A percentile compares a stretch with the other conserved stretches of the same genome.
Evolutionary conservation across 2,797 vertebrate genomes (phyloP).

Genomic region (Eupleurogrammus muticus): DNA sequence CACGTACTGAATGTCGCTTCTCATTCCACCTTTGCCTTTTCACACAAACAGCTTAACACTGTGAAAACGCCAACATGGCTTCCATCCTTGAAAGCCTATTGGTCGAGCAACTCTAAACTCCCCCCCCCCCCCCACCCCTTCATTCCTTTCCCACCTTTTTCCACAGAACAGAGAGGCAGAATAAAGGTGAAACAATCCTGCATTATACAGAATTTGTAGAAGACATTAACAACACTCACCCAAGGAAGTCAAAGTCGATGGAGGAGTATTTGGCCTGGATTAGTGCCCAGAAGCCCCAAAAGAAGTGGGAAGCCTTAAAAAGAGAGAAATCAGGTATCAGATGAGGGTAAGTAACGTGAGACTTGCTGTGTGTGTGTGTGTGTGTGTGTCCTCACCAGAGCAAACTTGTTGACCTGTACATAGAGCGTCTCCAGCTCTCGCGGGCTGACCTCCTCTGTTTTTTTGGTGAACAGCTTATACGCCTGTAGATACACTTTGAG

Average conservation of each 20-base stretch:
- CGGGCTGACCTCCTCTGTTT: conserved; percentile 80
- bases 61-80: too few species aligned
- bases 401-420: conserved; percentile 97
- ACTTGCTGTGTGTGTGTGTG: background rate
- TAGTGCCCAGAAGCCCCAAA: conserved; percentile 98
- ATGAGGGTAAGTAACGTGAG: conserved; percentile 5
- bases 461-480: conserved; percentile 86
- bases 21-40: too few species aligned
- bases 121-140: too few species aligned
- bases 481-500: conserved; percentile 90
- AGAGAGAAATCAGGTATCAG: conserved; percentile 42
- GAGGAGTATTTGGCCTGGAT: conserved; percentile 97
- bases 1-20: too few species aligned
- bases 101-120: too few species aligned
- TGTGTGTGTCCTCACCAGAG: conserved; percentile 88
- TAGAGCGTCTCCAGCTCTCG: conserved; percentile 92
- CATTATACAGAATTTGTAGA: too few species aligned
- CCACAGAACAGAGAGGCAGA: too few species aligned
- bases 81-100: too few species aligned
- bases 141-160: too few species aligned
- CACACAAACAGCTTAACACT: too few species aligned
- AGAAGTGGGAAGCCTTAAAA: conserved; percentile 94
- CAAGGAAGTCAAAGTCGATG: conserved; percentile 96
- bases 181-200: too few species aligned
- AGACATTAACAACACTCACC: conserved; percentile 84